phyloP scores from a whole-genome alignment of 1,140 invertebrate species.

The Drosophila ironensis region DNA sequence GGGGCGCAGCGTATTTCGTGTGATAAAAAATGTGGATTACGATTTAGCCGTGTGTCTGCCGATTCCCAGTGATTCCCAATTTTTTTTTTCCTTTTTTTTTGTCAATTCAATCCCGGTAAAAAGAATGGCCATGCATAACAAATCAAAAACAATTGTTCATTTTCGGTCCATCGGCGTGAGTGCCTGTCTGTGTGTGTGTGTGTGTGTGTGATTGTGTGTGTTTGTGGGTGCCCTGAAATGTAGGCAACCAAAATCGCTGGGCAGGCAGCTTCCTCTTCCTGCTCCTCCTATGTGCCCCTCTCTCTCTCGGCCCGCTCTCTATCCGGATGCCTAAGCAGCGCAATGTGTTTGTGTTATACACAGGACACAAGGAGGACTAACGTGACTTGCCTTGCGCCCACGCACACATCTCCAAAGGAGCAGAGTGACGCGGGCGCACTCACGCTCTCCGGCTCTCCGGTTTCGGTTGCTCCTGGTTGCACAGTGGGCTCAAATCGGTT shows the following conservation, averaged over 20 bases:
- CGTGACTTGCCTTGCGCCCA: conserved; percentile 59
- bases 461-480: conserved; percentile 9
- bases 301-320: neutral
- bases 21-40: conserved; percentile 51
- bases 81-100: neutral
- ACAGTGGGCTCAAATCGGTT: conserved; percentile 6
- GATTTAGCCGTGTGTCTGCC: neutral
- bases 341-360: conserved; percentile 72
- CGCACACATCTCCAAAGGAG: conserved; percentile 37
- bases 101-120: conserved; percentile 13
- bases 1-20: conserved; percentile 55
- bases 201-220: conserved; percentile 9
- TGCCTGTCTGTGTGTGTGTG: neutral
- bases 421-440: conserved; percentile 10
- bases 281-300: neutral
- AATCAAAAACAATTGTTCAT: no score
- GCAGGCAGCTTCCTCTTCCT: conserved; percentile 17
- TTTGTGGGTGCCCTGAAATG: conserved; percentile 24
- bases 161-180: neutral
- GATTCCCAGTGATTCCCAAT: no score
- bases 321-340: conserved; percentile 54
- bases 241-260: conserved; percentile 43
- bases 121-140: no score
- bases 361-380: conserved; percentile 49
- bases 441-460: neutral